Percentiles rank a stretch among this genome's conserved stretches.
Evolutionary conservation across 2,888 invertebrate species (phyloP).

Genomic region (Seira musarum): DNA sequence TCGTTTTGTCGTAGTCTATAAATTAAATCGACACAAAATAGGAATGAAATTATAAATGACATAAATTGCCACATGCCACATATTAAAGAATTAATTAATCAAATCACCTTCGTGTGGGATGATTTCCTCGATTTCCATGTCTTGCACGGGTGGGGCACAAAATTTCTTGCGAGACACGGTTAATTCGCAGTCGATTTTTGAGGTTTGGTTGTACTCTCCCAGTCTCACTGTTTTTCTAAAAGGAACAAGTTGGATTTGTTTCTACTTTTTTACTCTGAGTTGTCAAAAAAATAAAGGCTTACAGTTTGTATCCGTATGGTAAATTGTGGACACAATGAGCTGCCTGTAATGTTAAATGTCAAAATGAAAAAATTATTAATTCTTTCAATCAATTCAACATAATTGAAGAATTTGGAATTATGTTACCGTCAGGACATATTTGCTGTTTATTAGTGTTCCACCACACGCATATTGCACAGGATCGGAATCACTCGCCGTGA

Average conservation of each 20-base stretch:
- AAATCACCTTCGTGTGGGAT: slow-evolving; percentile 43
- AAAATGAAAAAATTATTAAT: no score
- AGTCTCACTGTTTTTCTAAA: slow-evolving; percentile 59
- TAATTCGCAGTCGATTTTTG: slow-evolving; percentile 57
- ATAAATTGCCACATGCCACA: no score
- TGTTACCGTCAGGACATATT: slow-evolving; percentile 45
- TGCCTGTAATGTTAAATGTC: slow-evolving; percentile 32
- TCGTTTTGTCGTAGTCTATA: slow-evolving; percentile 46
- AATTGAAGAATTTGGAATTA: no score
- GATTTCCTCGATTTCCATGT: slow-evolving; percentile 59
- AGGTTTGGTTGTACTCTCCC: slow-evolving; percentile 64
- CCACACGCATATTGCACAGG: slow-evolving; percentile 58
- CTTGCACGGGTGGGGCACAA: slow-evolving; percentile 65
- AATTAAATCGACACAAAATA: no score
- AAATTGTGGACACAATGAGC: slow-evolving; percentile 56
- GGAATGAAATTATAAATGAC: no score
- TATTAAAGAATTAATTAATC: not conserved
- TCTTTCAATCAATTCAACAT: no score
- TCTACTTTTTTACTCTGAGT: not conserved
- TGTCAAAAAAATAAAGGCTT: slow-evolving; percentile 2
- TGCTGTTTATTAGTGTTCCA: slow-evolving; percentile 49
- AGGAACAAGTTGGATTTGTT: no score
- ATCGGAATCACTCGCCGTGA: slow-evolving; percentile 27
- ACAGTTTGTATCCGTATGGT: slow-evolving; percentile 55
- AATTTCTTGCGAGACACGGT: slow-evolving; percentile 43